Conservation (phyloP, 2,113 vertebrate genomes). For the Zosterops lateralis region DNA sequence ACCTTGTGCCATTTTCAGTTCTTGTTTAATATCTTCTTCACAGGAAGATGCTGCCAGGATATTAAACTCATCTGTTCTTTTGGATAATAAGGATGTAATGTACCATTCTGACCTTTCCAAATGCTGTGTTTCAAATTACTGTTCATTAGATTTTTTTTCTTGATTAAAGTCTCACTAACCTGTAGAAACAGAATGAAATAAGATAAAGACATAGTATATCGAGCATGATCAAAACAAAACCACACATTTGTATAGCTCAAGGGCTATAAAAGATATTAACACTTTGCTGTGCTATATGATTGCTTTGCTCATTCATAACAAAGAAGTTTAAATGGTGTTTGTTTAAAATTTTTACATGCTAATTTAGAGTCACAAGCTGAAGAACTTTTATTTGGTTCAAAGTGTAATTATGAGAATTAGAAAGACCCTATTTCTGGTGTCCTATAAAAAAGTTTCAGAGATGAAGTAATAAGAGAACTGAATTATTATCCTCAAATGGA, state of each 20-base stretch:
- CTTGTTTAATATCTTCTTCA: slow-evolving; percentile 48
- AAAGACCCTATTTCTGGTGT: background rate
- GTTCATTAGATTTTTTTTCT: slow-evolving; percentile 11
- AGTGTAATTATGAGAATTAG: background rate
- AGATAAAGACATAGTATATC: slow-evolving; percentile 28
- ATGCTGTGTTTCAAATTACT: slow-evolving; percentile 42
- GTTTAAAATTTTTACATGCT: background rate
- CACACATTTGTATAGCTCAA: background rate
- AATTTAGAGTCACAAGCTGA: background rate
- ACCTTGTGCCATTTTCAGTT: slow-evolving; percentile 28
- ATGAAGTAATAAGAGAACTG: background rate
- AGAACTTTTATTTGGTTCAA: background rate
- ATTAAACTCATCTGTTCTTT: slow-evolving; percentile 58
- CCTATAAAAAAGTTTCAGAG: background rate
- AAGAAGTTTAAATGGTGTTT: background rate
- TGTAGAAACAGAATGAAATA: slow-evolving; percentile 48
- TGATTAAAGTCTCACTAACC: slow-evolving; percentile 37
- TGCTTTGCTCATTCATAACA: background rate
- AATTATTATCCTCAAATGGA: background rate
- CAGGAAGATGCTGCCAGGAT: slow-evolving; percentile 24
- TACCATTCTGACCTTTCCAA: slow-evolving; percentile 64
- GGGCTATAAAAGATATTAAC: background rate
- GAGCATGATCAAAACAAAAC: background rate
- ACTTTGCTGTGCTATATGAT: background rate
- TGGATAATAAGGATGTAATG: slow-evolving; percentile 57